Conservation (phyloP, 1,140 invertebrate genomes). For the Formica selysi region DNA sequence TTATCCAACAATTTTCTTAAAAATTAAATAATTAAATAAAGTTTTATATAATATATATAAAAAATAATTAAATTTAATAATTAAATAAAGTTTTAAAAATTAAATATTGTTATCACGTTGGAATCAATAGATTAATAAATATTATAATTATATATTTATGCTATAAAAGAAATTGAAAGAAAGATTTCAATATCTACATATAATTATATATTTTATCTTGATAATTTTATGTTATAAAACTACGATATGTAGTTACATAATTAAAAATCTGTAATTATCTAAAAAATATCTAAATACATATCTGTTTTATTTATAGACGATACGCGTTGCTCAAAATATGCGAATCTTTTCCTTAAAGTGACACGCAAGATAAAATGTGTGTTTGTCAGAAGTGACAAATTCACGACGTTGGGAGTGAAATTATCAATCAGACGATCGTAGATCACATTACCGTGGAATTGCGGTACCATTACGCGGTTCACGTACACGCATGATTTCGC, state of each 20-base stretch:
- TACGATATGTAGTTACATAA: too few relatives aligned
- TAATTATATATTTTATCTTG: neutral
- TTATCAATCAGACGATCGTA: conserved; percentile 32
- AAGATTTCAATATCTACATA: neutral
- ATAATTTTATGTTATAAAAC: neutral
- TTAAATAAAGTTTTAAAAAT: neutral
- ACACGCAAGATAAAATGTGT: conserved; percentile 13
- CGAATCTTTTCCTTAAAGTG: neutral
- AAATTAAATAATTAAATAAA: too few relatives aligned
- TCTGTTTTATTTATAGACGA: neutral
- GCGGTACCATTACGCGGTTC: conserved; percentile 46
- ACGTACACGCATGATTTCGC: conserved; percentile 58
- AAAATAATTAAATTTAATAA: too few relatives aligned
- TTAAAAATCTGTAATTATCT: too few relatives aligned
- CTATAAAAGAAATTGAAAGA: neutral
- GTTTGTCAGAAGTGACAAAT: conserved; percentile 49
- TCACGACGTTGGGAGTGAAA: conserved; percentile 41
- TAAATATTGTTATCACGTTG: neutral
- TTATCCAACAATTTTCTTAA: neutral
- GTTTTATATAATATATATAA: too few relatives aligned
- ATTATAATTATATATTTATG: conserved; percentile 1
- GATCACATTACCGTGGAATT: conserved; percentile 55
- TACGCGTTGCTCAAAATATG: neutral
- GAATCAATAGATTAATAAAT: neutral
- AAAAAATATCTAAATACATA: neutral